Evolutionary conservation across 2,797 vertebrate genomes (phyloP).

Genomic region (Eidolon dupreanum): DNA sequence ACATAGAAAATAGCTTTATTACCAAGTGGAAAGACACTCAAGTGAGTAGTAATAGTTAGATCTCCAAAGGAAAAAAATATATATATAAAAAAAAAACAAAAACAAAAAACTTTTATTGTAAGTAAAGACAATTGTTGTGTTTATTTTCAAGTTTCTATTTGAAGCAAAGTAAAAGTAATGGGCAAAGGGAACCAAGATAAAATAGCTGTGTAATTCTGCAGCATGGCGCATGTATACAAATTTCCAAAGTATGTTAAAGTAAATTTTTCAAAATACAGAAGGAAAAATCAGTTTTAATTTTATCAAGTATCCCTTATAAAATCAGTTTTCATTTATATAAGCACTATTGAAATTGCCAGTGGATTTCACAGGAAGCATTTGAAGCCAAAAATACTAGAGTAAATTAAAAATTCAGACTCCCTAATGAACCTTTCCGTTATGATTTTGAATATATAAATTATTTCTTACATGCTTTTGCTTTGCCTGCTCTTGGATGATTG

Average conservation of each 20-base stretch:
- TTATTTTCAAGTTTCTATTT: conserved; percentile 49
- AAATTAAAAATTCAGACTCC: conserved; percentile 41
- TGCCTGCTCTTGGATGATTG: conserved; percentile 47
- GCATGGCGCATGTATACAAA: background rate
- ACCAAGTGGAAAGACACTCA: conserved; percentile 96
- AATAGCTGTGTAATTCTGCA: conserved; percentile 15
- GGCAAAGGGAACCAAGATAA: background rate
- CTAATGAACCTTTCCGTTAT: conserved; percentile 17
- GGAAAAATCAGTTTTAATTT: background rate
- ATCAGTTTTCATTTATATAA: conserved; percentile 39
- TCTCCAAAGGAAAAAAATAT: conserved; percentile 12
- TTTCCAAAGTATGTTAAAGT: background rate
- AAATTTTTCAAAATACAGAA: conserved; percentile 3
- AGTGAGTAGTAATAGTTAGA: conserved; percentile 86
- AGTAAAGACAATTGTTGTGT: conserved; percentile 47
- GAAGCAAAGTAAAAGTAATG: conserved; percentile 47
- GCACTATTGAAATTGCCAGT: conserved; percentile 6
- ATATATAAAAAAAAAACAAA: background rate
- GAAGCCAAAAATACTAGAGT: conserved; percentile 59
- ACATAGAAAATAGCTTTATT: conserved; percentile 97
- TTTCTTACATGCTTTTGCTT: conserved; percentile 58
- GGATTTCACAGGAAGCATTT: conserved; percentile 66
- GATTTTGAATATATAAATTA: conserved; percentile 29
- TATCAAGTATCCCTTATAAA: conserved; percentile 4
- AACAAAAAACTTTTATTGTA: conserved; percentile 38